These are phyloP conservation scores for Glyptemys insculpta DNA, from an alignment of 2,797 vertebrate genomes.

Conservation along the genomic window DNA sequence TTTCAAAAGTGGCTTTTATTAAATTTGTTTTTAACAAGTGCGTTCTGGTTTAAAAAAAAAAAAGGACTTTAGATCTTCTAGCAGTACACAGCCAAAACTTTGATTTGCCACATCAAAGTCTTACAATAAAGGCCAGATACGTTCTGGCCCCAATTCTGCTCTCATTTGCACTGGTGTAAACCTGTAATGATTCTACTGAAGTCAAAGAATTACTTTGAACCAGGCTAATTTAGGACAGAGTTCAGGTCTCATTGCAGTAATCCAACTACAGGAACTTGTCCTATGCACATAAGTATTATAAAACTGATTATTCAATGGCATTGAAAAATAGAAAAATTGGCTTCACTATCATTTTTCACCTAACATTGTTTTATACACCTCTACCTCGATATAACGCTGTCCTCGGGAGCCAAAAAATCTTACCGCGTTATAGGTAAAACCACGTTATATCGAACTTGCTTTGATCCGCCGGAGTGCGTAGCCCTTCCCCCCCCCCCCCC, in stretches of 20 bases:
- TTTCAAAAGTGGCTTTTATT: conserved; percentile 49
- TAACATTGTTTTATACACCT: background rate
- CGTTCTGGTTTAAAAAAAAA: background rate
- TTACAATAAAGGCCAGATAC: background rate
- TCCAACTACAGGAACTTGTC: conserved; percentile 46
- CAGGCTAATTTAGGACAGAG: conserved; percentile 31
- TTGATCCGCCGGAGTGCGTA: too few species aligned
- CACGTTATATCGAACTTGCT: too few species aligned
- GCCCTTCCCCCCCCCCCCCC: too few species aligned
- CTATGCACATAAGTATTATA: background rate
- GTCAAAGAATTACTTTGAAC: conserved; percentile 59
- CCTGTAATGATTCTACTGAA: background rate
- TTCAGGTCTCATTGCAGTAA: conserved; percentile 67
- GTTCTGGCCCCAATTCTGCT: conserved; percentile 29
- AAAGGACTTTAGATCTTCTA: background rate
- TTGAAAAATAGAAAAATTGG: conserved; percentile 62
- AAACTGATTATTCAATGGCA: conserved; percentile 50
- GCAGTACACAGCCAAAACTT: background rate
- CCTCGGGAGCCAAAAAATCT: too few species aligned
- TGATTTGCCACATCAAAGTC: rapidly evolving
- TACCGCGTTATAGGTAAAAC: too few species aligned
- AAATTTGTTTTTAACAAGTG: conserved; percentile 52
- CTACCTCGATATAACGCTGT: too few species aligned
- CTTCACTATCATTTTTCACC: conserved; percentile 61
- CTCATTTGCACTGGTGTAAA: background rate